Conservation (phyloP, 2,113 vertebrate species). For the Pelecanus crispus region DNA sequence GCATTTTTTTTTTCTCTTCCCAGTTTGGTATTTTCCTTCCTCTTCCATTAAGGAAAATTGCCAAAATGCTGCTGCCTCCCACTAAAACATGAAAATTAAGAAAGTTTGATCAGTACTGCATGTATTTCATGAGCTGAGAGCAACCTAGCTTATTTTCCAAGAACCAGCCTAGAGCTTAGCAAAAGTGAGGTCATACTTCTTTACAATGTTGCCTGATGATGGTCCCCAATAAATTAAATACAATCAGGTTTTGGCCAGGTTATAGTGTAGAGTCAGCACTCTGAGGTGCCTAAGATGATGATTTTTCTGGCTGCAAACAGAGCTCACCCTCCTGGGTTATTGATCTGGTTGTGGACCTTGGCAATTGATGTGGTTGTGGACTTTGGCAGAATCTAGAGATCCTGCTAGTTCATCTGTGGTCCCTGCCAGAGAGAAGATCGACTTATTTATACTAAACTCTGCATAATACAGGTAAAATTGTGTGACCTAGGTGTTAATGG, state of each 20-base stretch:
- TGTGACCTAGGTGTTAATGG: not conserved
- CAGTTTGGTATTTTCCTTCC: not conserved
- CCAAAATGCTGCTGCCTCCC: not conserved
- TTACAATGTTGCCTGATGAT: not conserved
- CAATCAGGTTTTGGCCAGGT: not conserved
- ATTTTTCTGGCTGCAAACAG: not conserved
- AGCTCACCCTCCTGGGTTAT: not conserved
- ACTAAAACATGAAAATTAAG: not conserved
- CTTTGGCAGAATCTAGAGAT: not conserved
- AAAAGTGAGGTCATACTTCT: not conserved
- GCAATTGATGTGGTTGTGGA: not conserved
- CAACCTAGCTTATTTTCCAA: not conserved
- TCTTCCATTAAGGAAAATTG: slow-evolving; percentile 2
- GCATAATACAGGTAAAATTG: not conserved
- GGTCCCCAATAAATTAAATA: not conserved
- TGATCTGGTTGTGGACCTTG: not conserved
- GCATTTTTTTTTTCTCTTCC: not conserved
- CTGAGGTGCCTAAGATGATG: not conserved
- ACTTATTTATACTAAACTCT: not conserved
- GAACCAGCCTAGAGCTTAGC: not conserved
- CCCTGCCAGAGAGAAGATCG: not conserved
- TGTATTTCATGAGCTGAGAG: not conserved
- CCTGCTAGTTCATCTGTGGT: not conserved
- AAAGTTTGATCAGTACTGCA: not conserved
- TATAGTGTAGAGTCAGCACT: not conserved